Evolutionary conservation across 2,888 invertebrate genomes (phyloP).

Genomic region (Strigamia crassipes): DNA sequence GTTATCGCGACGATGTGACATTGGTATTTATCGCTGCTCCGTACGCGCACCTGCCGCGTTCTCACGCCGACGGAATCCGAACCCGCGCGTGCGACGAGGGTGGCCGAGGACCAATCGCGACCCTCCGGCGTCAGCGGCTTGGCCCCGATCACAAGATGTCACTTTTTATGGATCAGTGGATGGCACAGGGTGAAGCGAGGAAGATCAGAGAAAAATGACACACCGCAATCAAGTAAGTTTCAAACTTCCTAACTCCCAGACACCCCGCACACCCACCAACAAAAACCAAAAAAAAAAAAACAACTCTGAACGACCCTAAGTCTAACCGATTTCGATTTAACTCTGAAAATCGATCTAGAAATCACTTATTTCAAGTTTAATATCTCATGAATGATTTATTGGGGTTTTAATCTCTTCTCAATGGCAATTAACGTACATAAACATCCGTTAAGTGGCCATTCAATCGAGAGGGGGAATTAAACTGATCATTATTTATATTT

Average conservation of each 20-base stretch:
- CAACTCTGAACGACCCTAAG: no score
- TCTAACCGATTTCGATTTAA: no score
- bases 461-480: neutral
- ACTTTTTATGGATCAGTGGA: slow-evolving; percentile 43
- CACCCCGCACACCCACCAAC: no score
- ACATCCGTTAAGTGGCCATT: neutral
- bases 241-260: neutral
- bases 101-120: slow-evolving; percentile 24
- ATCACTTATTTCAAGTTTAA: no score
- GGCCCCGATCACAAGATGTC: slow-evolving; percentile 42
- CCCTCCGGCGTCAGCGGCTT: neutral
- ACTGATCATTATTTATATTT: neutral
- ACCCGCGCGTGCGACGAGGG: slow-evolving; percentile 29
- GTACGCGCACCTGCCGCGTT: slow-evolving; percentile 31
- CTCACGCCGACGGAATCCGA: slow-evolving; percentile 45
- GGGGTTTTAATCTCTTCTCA: neutral
- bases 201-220: neutral
- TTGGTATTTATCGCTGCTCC: slow-evolving; percentile 36
- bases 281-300: no score
- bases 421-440: neutral
- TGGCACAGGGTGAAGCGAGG: slow-evolving; percentile 15
- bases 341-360: no score
- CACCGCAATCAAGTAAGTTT: neutral
- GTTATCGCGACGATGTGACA: slow-evolving; percentile 43
- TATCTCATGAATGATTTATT: no score